phyloP scores from a whole-genome alignment of 2,888 invertebrate species.

The Drosophila nr. perissopoda region DNA sequence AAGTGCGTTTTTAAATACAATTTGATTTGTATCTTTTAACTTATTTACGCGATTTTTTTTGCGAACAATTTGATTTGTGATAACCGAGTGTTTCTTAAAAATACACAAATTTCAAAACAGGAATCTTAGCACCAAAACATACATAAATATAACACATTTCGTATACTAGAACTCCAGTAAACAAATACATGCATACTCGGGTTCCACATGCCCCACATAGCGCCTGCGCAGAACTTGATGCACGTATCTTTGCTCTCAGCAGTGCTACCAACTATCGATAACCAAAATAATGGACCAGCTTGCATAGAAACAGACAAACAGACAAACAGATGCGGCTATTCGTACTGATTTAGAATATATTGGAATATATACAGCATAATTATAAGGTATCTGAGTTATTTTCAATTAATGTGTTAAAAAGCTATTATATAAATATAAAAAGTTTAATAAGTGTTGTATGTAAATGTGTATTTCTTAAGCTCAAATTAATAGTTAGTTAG shows the following conservation, averaged over 20 bases:
- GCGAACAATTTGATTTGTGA: neutral
- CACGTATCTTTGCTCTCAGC: neutral
- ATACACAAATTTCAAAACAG: constrained; percentile 45
- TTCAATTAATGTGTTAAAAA: neutral
- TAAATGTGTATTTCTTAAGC: neutral
- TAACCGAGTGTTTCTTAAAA: neutral
- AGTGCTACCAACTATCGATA: neutral
- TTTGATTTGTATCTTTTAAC: neutral
- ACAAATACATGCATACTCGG: constrained; percentile 69
- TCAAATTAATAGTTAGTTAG: neutral
- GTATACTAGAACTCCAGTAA: constrained; percentile 55
- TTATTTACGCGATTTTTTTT: neutral
- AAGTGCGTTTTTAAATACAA: neutral
- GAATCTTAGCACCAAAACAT: constrained; percentile 52
- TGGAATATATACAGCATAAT: neutral
- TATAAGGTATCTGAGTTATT: too few relatives aligned
- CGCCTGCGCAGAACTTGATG: constrained; percentile 53
- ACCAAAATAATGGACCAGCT: neutral
- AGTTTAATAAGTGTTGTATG: neutral
- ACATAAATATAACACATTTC: constrained; percentile 58
- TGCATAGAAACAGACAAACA: neutral
- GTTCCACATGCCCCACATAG: constrained; percentile 32
- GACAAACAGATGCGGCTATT: neutral
- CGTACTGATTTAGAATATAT: neutral
- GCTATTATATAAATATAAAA: neutral